Evolutionary conservation across 2,113 vertebrate species (phyloP).

Genomic region (Rynchops niger): DNA sequence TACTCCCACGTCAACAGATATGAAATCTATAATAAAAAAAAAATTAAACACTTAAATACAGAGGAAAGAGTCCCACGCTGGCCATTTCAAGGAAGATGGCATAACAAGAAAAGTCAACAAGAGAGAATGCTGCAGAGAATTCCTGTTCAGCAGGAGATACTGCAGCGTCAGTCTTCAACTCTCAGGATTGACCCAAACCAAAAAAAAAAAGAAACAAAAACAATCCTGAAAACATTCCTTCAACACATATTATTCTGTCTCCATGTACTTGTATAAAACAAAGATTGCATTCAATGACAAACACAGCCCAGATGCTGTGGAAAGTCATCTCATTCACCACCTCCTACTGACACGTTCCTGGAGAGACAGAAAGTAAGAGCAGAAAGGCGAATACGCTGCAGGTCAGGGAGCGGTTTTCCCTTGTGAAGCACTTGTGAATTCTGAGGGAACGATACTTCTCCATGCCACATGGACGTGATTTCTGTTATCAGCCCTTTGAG

Average conservation of each 20-base stretch:
- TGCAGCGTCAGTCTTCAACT: background rate
- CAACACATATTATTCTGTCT: background rate
- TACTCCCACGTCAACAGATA: background rate
- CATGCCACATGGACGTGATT: background rate
- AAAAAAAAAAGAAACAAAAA: no score
- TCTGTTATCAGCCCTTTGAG: background rate
- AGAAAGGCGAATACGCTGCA: background rate
- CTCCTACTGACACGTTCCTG: background rate
- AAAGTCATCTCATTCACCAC: background rate
- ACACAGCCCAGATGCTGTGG: background rate
- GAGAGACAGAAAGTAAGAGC: background rate
- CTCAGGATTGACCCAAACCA: background rate
- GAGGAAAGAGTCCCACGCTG: background rate
- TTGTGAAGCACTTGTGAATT: background rate
- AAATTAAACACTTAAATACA: background rate
- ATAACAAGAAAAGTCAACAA: background rate
- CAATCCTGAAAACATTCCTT: background rate
- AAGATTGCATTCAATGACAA: background rate
- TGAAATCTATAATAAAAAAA: background rate
- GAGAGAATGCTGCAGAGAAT: background rate
- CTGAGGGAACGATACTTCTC: background rate
- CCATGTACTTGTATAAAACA: background rate
- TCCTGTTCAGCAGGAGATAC: background rate
- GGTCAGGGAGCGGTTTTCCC: background rate
- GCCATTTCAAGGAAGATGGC: background rate